Base-by-base conservation (phyloP, 2,888 invertebrate genomes). In the Muscina levida region DNA sequence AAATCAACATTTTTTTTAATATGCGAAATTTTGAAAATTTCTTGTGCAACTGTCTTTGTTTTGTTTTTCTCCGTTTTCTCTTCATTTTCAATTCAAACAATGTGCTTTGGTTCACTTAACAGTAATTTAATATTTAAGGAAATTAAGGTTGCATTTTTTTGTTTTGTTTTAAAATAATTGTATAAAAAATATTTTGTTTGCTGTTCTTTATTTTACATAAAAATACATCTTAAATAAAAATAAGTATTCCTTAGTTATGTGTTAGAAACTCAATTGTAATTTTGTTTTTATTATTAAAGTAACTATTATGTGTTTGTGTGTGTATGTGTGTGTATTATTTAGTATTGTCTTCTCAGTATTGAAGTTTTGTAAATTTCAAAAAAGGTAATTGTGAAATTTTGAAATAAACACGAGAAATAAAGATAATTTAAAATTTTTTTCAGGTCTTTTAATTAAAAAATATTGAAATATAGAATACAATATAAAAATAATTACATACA, bases 201-300 rank as follows among this genome's bases (percentile, higher is more conserved):
- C 1, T 42, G 19, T 22, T 62, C 19, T 57, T 56, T 19, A 11
- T 59, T 59, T 31, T 17, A 39, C 11, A 62, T n/a, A 57, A 46
- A 53, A 39, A 42, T 62, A 22, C 62, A 62, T 42, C 22, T 62
- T 15, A 62, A 62, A 39, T n/a, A 19, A 48, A 48, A 19, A 53
- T 31, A 13, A 22, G 24, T 24, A 62, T 42, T 56, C 15, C 8
- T 76, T 72, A 81, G 77, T 77, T 72, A 72, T 39, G 22, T 62
- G 17, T 74, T 81, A 81, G 80, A 81, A 81, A 81, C 80, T 81
- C 77, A 81, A 67, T 73, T 74, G 80, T 31, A 31, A 5, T 31
- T 31, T 5, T 31, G 3, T 77, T 62, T 74, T 71, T 22, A 42
- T 62, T 39, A 42, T 42, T 81, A 74, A 81, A 81, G 80, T 81